Percentiles rank a stretch among this genome's conserved stretches.
phyloP scores from a whole-genome alignment of 2,888 invertebrate species.

The Oeneis ivallda region DNA sequence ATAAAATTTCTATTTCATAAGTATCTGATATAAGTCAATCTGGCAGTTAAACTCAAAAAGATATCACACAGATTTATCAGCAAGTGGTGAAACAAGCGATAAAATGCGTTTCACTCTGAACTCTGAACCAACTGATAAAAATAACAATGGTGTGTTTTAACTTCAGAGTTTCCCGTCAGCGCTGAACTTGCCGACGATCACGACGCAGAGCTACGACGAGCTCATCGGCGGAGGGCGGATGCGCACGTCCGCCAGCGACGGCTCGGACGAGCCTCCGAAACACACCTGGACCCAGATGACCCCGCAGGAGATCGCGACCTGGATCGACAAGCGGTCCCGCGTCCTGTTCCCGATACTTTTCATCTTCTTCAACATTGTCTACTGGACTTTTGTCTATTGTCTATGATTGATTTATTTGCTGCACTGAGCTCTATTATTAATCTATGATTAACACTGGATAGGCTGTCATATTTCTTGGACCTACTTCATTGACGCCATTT shows the following conservation, averaged over 20 bases:
- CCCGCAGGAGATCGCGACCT: constrained; percentile 92
- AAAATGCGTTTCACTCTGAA: too few relatives aligned
- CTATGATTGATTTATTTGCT: constrained; percentile 51
- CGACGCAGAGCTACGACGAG: constrained; percentile 85
- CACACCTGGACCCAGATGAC: constrained; percentile 90
- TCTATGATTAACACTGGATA: too few relatives aligned
- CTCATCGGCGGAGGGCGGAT: constrained; percentile 58
- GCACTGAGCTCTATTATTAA: too few relatives aligned
- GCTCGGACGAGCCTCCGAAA: constrained; percentile 64
- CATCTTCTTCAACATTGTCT: constrained; percentile 88
- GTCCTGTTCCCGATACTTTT: constrained; percentile 89
- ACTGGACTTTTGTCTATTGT: constrained; percentile 89
- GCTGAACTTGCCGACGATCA: constrained; percentile 85
- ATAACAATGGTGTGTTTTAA: background rate
- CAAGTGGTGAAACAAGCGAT: too few relatives aligned
- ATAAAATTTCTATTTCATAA: too few relatives aligned
- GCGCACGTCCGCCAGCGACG: constrained; percentile 63
- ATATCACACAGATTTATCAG: too few relatives aligned
- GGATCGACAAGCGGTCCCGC: constrained; percentile 91
- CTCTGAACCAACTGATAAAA: background rate
- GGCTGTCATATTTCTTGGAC: too few relatives aligned
- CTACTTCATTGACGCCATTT: too few relatives aligned
- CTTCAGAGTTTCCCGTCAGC: constrained; percentile 84
- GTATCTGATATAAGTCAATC: too few relatives aligned
- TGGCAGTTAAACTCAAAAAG: too few relatives aligned